Base-by-base conservation (phyloP, 2,797 vertebrate species). In the Rhinogobio ventralis region DNA sequence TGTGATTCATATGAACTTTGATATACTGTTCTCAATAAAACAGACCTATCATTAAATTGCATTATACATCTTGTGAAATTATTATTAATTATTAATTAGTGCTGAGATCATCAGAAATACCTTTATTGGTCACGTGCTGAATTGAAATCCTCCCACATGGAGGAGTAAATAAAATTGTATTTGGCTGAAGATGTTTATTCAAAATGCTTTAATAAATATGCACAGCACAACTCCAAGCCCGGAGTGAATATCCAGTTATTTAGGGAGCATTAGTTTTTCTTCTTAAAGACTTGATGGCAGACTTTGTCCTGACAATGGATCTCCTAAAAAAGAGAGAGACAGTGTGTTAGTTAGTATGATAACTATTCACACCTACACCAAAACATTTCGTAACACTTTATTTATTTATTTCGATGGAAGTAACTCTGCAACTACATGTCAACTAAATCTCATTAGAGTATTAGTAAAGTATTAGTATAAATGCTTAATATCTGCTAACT, bases 201-300 rank as follows among this genome's bases (percentile, higher is more conserved):
- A 76, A 86, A 86, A 67, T 5, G 20, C 39, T 72, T 67, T 57
- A 72, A 77, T 57, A 80, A 72, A 76, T 81, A 83, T 60, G 39
- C 33, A 87, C 66, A 86, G 36, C 66, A 30, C 51, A 57, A 76
- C 36, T 75, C 46, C 45, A 82, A 64, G 73, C 45, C 17, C 46
- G 53, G 42, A 83, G 57, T 53, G 13, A 66, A 68, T 7, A 55
- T 23, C 5, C 23, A 36, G 68, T 17, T 28, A 25, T 15, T 64
- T 36, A 46, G 57, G 20, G 33, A 25, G 19, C 17, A 51, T 90
- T 80, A 92, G 49, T 90, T 6, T 88, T 95, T 94, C 94, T 94
- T 99, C 94, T 95, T 98, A 88, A 98, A 99, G 79, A 95, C 92
- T 92, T 99, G 98, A 77, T 87, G 94, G 88, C 98, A 99, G 87